Evolutionary conservation across 2,888 invertebrate species (phyloP), one percentile per base, ranked within the genome.

Genomic region (Campoletis raptor): DNA sequence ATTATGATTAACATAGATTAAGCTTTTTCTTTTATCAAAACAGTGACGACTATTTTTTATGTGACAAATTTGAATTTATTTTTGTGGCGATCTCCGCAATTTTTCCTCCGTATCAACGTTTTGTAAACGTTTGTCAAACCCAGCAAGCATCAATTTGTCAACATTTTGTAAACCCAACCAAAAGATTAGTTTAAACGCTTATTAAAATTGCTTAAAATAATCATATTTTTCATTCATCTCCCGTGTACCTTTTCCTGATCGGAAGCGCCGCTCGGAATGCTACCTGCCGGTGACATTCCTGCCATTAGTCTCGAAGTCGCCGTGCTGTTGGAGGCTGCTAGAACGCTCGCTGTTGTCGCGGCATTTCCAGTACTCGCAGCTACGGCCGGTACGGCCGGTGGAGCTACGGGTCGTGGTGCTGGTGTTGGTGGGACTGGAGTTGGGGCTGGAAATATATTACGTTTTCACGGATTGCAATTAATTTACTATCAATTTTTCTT

Each of bases 241-340:
- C 2, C 3, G 72, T 82, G 88, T 94, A 97, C 97, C 96, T 99
- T 99, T 94, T 99, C 99, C 94, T 98, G 98, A 93, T 99, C 99
- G 0, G 98, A 97, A 24, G 98, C 98, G 83, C 98, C 98, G 57
- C 97, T 97, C 0, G 97, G 97, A 89, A 95, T 95, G 91, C 94
- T 95, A 83, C 94, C 94, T 83, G 92, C 92, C 18, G 95, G 94
- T 18, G 95, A 95, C 93, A 97, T 96, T 30, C 97, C 97, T 74
- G 94, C 93, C 92, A 92, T 95, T 95, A 94, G 93, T 95, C 95
- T 92, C 94, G 95, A 94, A 94, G 93, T 94, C 12, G 95, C 95
- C 95, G 95, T 91, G 95, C 95, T 86, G 93, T 94, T 91, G 93
- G 94, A 93, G 95, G 95, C 94, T 94, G 92, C 77, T 5, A 92